These are phyloP conservation scores for Argyresthia albistria DNA, from an alignment of 2,888 invertebrate genomes.

Conservation along the genomic window DNA sequence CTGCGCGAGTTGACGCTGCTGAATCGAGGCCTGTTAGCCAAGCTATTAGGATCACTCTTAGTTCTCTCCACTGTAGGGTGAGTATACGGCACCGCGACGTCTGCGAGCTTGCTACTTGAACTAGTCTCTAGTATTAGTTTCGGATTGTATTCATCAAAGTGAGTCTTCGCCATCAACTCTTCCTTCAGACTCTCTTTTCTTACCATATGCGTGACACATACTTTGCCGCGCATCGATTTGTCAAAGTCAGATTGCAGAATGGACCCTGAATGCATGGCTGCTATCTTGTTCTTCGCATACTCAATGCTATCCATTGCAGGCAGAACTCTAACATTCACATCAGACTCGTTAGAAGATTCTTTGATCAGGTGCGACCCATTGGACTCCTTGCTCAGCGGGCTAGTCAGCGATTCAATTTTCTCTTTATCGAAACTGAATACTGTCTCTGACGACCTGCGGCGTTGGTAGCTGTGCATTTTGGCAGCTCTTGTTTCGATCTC, in stretches of 20 bases:
- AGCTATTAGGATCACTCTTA: constrained; percentile 88
- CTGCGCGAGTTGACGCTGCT: constrained; percentile 82
- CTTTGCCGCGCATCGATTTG: constrained; percentile 60
- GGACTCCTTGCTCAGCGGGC: constrained; percentile 60
- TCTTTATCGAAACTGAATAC: constrained; percentile 85
- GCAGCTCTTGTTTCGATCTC: constrained; percentile 62
- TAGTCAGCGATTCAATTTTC: constrained; percentile 79
- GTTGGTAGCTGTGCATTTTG: constrained; percentile 65
- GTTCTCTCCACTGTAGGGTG: constrained; percentile 87
- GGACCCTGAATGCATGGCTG: constrained; percentile 50
- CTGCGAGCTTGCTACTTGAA: constrained; percentile 63
- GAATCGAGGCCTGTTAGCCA: constrained; percentile 80
- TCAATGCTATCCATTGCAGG: constrained; percentile 70
- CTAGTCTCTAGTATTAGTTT: constrained; percentile 71
- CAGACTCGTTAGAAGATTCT: constrained; percentile 67
- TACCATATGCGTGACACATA: constrained; percentile 43
- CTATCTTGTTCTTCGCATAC: constrained; percentile 69
- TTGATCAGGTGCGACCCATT: constrained; percentile 48
- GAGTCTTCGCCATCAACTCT: constrained; percentile 76
- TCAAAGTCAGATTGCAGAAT: constrained; percentile 76
- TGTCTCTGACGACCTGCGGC: constrained; percentile 80
- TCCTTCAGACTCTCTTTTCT: constrained; percentile 74
- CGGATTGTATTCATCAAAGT: constrained; percentile 82
- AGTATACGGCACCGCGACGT: constrained; percentile 69
- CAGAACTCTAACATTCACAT: constrained; percentile 57